These are phyloP conservation scores for Blastomussa wellsi DNA, from an alignment of 92 coral and sea anemone genomes.

Conservation along the genomic window DNA sequence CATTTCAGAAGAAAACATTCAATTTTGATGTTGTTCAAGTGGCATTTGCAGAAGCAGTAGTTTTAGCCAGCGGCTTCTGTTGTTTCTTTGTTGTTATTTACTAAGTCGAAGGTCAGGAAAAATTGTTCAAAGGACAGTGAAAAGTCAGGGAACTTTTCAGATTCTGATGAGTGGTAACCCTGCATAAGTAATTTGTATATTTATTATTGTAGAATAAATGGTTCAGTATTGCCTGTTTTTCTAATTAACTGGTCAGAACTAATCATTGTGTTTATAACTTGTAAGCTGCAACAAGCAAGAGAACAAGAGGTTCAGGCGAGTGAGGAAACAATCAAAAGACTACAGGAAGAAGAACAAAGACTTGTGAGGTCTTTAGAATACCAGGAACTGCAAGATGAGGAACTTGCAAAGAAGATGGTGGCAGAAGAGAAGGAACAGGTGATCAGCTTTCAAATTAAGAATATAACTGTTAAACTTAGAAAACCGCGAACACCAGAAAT, in stretches of 20 bases:
- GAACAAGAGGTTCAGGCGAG: slow-evolving; percentile 85
- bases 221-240: background rate
- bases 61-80: too few relatives aligned
- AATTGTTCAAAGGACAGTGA: too few relatives aligned
- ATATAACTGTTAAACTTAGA: too few relatives aligned
- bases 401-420: slow-evolving; percentile 69
- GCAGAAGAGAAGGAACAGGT: slow-evolving; percentile 54
- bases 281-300: slow-evolving; percentile 71
- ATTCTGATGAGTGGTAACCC: too few relatives aligned
- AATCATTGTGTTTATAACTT: background rate
- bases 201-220: background rate
- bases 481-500: too few relatives aligned
- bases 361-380: slow-evolving; percentile 53
- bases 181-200: background rate
- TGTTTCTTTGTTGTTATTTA: too few relatives aligned
- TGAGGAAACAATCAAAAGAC: slow-evolving; percentile 69
- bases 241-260: background rate
- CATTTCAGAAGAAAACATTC: too few relatives aligned
- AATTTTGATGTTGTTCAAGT: too few relatives aligned
- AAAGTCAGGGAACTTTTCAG: too few relatives aligned
- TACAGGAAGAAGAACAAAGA: slow-evolving; percentile 71
- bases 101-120: too few relatives aligned
- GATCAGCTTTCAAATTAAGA: background rate
- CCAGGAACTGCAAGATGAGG: slow-evolving; percentile 81
- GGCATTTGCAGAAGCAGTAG: too few relatives aligned